Evolutionary conservation across 2,113 vertebrate genomes (phyloP).

Genomic region (Gnathonemus echidnorhynchus): DNA sequence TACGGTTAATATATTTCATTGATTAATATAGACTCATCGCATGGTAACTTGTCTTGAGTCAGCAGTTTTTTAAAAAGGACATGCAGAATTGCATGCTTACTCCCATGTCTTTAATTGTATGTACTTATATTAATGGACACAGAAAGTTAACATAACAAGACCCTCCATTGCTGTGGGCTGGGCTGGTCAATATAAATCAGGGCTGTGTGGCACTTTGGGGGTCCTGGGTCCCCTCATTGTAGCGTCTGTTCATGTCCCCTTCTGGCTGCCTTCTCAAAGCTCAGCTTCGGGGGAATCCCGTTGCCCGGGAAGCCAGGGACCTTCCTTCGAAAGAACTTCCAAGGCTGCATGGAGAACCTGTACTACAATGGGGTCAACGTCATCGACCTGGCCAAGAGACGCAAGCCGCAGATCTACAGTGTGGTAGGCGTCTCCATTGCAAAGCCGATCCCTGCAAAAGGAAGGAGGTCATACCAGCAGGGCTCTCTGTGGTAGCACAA

Average conservation of each 20-base stretch:
- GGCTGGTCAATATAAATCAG: not conserved
- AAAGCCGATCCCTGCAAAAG: not conserved
- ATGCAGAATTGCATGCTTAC: not conserved
- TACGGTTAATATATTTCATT: not conserved
- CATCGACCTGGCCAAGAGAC: constrained; percentile 90
- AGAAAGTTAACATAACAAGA: not conserved
- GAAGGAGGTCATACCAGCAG: not conserved
- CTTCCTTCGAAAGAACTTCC: constrained; percentile 93
- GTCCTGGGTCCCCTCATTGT: not conserved
- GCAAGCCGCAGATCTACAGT: constrained; percentile 94
- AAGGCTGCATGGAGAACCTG: constrained; percentile 93
- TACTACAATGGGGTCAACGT: constrained; percentile 95
- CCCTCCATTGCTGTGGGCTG: not conserved
- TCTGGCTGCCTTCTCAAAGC: constrained; percentile 61
- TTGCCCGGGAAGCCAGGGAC: constrained; percentile 95
- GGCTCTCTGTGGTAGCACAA: not conserved
- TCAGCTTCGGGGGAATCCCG: constrained; percentile 95
- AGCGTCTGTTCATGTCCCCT: not conserved
- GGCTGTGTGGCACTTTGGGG: not conserved
- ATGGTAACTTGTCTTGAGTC: not conserved
- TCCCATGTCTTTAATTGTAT: not conserved
- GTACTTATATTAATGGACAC: not conserved
- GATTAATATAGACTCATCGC: not conserved
- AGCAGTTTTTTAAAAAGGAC: not conserved
- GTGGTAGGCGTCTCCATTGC: constrained; percentile 72